These are phyloP conservation scores for Copsychus sechellarum DNA, from an alignment of 2,113 vertebrate genomes.

Conservation along the genomic window DNA sequence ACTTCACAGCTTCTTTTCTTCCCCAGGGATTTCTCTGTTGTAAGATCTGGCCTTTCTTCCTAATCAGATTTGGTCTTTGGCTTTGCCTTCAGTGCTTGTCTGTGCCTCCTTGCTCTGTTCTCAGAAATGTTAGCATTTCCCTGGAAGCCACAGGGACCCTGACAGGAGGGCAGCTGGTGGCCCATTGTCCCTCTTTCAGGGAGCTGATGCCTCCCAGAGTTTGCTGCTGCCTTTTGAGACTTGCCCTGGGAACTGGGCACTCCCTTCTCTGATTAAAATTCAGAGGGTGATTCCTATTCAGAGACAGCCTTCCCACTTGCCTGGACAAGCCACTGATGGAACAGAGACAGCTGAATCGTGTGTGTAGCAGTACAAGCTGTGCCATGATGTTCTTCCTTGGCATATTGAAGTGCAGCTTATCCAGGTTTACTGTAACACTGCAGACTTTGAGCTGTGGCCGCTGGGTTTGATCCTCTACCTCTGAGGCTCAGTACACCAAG, in stretches of 20 bases:
- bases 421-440: not conserved
- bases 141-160: not conserved
- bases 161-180: not conserved
- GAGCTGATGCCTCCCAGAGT: not conserved
- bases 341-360: not conserved
- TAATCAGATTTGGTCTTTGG: not conserved
- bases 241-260: not conserved
- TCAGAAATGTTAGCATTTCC: not conserved
- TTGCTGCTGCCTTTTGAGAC: not conserved
- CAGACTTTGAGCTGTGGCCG: not conserved
- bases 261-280: not conserved
- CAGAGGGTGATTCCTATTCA: not conserved
- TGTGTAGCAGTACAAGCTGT: not conserved
- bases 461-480: not conserved
- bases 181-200: not conserved
- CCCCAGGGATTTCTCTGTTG: not conserved
- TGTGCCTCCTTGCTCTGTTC: not conserved
- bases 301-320: not conserved
- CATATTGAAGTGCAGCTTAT: not conserved
- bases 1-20: not conserved
- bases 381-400: not conserved
- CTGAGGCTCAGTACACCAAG: not conserved
- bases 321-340: not conserved
- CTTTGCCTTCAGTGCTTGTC: not conserved
- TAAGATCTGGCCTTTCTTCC: not conserved